Base-by-base conservation (phyloP, 2,113 vertebrate species). In the Carollia perspicillata region DNA sequence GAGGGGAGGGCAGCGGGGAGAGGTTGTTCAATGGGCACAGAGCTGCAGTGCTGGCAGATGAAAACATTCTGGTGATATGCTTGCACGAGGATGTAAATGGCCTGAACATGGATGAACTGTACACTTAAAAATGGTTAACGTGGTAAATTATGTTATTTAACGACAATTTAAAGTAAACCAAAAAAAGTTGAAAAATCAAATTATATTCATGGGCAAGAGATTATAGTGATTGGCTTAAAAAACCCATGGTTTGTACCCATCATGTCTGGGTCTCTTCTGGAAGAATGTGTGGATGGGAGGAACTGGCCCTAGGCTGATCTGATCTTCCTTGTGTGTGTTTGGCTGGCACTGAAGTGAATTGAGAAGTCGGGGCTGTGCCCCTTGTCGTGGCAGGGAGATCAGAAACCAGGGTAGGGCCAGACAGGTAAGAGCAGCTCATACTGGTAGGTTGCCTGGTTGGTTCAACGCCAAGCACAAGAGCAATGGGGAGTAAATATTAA, bases 341-440 rank as follows among this genome's bases (percentile, higher is more conserved):
- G 84, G 13, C 11, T 47, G 58, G 42, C 16, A 40, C 7, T 33
- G 11, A 84, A 49, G 17, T 74, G 26, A 42, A 2, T 22, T 0
- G 0, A 60, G 28, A 80, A 20, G 23, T 17, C 0, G 2, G 33
- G 37, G 40, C 37, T 5, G 0, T 8, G 8, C 3, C n/a, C n/a
- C 18, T 4, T 14, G 11, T 17, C 30, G 20, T 23, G 14, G 26
- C 10, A 49, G n/a, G 11, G 12, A 72, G 17, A 74, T 60, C 3
- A 0, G 33, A 90, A 74, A 55, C 37, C 51, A 68, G n/a, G 12
- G 12, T 8, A 6, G 22, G 14, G 22, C 74, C 7, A 22, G 53
- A 23, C 26, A 13, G 33, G 26, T 33, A 8, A 47, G 37, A 17
- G 49, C 51, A 14, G 28, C 16, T 63, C 60, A 22, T 30, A 26